Percentiles rank a stretch among this genome's conserved stretches.
phyloP scores from a whole-genome alignment of 2,888 invertebrate species.

The Leucophora obtusa region DNA sequence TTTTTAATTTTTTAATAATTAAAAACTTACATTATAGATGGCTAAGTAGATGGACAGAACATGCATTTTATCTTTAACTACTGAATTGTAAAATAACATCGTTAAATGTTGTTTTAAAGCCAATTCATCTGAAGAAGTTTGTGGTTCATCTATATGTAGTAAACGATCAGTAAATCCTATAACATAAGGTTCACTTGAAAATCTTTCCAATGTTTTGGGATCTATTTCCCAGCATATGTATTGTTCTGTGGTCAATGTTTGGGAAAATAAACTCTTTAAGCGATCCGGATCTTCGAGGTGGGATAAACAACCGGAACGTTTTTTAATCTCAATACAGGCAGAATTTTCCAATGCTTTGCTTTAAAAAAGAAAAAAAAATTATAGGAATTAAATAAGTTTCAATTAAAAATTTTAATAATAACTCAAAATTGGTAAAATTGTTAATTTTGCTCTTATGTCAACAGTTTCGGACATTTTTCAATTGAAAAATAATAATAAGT shows the following conservation, averaged over 20 bases:
- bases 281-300: slow-evolving; percentile 91
- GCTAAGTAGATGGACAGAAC: slow-evolving; percentile 86
- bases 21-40: slow-evolving; percentile 82
- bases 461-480: too few species aligned
- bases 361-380: slow-evolving; percentile 39
- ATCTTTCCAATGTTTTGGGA: slow-evolving; percentile 85
- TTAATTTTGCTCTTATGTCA: too few species aligned
- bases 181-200: slow-evolving; percentile 86
- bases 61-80: slow-evolving; percentile 88
- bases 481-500: too few species aligned
- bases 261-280: slow-evolving; percentile 87
- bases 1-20: too few species aligned
- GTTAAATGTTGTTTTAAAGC: slow-evolving; percentile 82
- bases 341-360: slow-evolving; percentile 84
- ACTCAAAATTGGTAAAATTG: too few species aligned
- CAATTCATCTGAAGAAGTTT: slow-evolving; percentile 72
- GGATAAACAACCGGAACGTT: slow-evolving; percentile 92
- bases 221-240: slow-evolving; percentile 78
- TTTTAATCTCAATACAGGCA: slow-evolving; percentile 90
- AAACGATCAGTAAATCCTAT: slow-evolving; percentile 86
- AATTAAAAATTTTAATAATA: neutral
- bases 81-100: slow-evolving; percentile 88
- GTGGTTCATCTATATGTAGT: slow-evolving; percentile 76
- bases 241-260: slow-evolving; percentile 87
- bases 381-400: neutral